Evolutionary conservation across 1,140 invertebrate genomes (phyloP).

Genomic region (Dendroctonus valens): DNA sequence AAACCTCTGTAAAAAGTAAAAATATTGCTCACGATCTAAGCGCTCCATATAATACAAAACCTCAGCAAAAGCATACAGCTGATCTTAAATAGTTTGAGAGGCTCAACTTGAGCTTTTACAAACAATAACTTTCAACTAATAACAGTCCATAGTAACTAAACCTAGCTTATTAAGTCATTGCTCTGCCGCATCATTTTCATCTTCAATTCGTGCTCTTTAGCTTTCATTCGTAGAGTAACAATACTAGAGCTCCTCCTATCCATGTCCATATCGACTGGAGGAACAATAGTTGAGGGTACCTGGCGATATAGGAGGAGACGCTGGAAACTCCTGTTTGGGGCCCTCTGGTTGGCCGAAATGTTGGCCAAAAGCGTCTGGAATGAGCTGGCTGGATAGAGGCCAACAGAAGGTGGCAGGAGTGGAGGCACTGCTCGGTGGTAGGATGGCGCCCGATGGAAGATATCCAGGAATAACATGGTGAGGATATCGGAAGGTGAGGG

Average conservation of each 20-base stretch:
- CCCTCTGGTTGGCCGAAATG: conserved; percentile 68
- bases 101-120: not conserved
- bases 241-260: conserved; percentile 80
- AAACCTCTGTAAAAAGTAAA: too few species aligned
- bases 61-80: too few species aligned
- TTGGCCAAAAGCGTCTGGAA: conserved; percentile 84
- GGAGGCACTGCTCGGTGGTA: conserved; percentile 63
- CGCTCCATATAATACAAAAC: too few species aligned
- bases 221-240: conserved; percentile 83
- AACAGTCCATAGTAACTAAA: not conserved
- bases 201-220: conserved; percentile 86
- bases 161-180: conserved; percentile 72
- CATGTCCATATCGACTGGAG: conserved; percentile 53
- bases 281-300: conserved; percentile 50
- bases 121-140: not conserved
- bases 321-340: conserved; percentile 58
- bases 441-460: conserved; percentile 50
- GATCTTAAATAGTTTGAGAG: too few species aligned
- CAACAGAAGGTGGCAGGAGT: conserved; percentile 63
- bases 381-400: conserved; percentile 69
- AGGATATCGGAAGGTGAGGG: conserved; percentile 66
- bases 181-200: conserved; percentile 80
- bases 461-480: conserved; percentile 55
- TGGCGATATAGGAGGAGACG: conserved; percentile 58
- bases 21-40: too few species aligned